Conservation (phyloP, 2,797 vertebrate genomes). For the Acipenser transmontanus region DNA sequence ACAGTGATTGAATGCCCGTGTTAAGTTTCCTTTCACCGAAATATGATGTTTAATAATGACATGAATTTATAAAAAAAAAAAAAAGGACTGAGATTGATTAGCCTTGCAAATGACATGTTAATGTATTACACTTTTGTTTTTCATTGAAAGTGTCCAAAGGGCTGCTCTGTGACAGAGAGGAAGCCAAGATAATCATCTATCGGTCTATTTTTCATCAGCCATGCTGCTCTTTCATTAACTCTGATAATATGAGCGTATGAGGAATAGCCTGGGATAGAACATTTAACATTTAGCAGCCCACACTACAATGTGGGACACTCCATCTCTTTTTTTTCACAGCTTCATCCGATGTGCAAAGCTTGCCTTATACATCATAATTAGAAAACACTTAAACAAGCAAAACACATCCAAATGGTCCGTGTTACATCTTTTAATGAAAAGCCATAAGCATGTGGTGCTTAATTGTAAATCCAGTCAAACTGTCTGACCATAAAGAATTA, state of each 20-base stretch:
- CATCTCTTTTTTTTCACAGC: constrained; percentile 86
- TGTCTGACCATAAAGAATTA: constrained; percentile 68
- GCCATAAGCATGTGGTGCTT: constrained; percentile 73
- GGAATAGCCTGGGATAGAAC: constrained; percentile 72
- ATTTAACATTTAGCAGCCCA: constrained; percentile 73
- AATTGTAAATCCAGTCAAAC: constrained; percentile 76
- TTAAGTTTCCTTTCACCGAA: constrained; percentile 49
- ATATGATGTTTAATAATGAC: constrained; percentile 69
- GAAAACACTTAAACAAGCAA: constrained; percentile 96
- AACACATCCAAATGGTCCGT: constrained; percentile 53
- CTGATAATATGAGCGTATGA: constrained; percentile 81
- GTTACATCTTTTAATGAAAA: constrained; percentile 58
- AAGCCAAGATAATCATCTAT: constrained; percentile 73
- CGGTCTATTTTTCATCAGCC: constrained; percentile 87
- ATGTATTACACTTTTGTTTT: background rate
- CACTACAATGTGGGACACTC: constrained; percentile 55
- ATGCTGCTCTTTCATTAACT: constrained; percentile 83
- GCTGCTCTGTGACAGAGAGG: constrained; percentile 43
- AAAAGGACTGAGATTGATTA: constrained; percentile 66
- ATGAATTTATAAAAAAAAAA: constrained; percentile 71
- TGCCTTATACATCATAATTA: constrained; percentile 92
- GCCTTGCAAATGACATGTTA: constrained; percentile 42
- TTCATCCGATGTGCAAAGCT: constrained; percentile 80
- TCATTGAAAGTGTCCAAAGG: constrained; percentile 42
- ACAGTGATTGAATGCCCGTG: constrained; percentile 54